Conservation (phyloP, 1,140 invertebrate genomes). For the Dufourea novaeangliae region DNA sequence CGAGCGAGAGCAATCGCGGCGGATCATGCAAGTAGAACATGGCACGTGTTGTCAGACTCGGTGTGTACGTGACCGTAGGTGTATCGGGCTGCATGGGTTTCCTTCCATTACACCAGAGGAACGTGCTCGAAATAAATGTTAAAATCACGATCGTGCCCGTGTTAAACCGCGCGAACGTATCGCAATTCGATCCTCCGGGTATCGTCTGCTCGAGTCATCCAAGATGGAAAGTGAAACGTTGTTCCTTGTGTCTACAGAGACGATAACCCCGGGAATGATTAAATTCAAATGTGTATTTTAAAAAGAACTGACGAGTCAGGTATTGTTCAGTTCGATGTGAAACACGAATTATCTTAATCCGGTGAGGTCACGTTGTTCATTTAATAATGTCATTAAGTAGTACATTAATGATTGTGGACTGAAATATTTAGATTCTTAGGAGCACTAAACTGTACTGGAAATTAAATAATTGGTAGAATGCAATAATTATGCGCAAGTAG, state of each 20-base stretch:
- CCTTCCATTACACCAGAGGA: constrained; percentile 43
- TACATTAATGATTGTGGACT: too few species aligned
- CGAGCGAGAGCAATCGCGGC: constrained; percentile 64
- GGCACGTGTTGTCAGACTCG: constrained; percentile 72
- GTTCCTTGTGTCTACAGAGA: not conserved
- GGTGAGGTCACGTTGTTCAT: too few species aligned
- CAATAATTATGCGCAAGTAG: too few species aligned
- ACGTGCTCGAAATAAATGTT: constrained; percentile 59
- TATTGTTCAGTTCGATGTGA: too few species aligned
- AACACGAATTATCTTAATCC: too few species aligned
- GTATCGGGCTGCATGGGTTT: constrained; percentile 37
- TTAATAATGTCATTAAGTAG: too few species aligned
- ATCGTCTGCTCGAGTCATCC: constrained; percentile 28
- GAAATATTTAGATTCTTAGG: too few species aligned
- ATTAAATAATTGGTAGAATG: too few species aligned
- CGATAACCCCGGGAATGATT: not conserved
- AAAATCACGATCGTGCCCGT: constrained; percentile 49
- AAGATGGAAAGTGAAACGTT: constrained; percentile 8
- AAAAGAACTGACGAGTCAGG: too few species aligned
- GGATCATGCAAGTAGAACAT: constrained; percentile 71
- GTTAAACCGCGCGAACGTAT: constrained; percentile 50
- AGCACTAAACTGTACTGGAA: too few species aligned
- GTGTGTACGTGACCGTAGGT: constrained; percentile 35
- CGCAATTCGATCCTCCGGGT: constrained; percentile 41
- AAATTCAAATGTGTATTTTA: too few species aligned